phyloP scores from a whole-genome alignment of 1,140 invertebrate genomes.

The Drosophila rhopaloa region DNA sequence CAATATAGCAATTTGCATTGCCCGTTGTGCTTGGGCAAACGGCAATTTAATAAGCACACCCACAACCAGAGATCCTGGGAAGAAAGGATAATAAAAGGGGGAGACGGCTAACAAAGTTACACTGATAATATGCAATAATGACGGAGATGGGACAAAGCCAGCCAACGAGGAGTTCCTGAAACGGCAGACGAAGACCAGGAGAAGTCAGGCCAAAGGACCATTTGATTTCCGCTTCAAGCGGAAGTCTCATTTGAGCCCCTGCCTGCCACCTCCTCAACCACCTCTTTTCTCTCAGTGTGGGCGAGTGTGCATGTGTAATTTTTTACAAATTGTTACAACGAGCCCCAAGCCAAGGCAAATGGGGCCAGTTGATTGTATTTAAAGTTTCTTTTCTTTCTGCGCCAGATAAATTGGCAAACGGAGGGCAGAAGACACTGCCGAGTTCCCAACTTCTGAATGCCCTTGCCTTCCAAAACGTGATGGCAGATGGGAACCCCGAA shows the following conservation, averaged over 20 bases:
- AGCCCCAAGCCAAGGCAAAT: slow-evolving; percentile 48
- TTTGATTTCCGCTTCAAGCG: slow-evolving; percentile 55
- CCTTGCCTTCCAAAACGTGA: not conserved
- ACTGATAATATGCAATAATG: slow-evolving; percentile 65
- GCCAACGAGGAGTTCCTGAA: not conserved
- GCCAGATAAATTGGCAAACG: slow-evolving; percentile 25
- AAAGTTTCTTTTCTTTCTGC: slow-evolving; percentile 35
- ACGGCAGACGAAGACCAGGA: not conserved
- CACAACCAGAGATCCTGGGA: too few relatives aligned
- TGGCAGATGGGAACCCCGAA: too few relatives aligned
- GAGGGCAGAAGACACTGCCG: too few relatives aligned
- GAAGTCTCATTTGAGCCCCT: slow-evolving; percentile 56
- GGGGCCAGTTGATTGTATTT: slow-evolving; percentile 59
- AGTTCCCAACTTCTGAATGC: slow-evolving; percentile 17
- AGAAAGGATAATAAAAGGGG: slow-evolving; percentile 4
- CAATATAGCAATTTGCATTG: slow-evolving; percentile 53
- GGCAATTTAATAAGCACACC: slow-evolving; percentile 61
- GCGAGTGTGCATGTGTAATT: slow-evolving; percentile 41
- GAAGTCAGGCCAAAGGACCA: slow-evolving; percentile 11
- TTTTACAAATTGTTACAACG: slow-evolving; percentile 61
- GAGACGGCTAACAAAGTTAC: slow-evolving; percentile 55
- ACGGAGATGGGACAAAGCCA: slow-evolving; percentile 17
- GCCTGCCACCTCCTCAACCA: not conserved
- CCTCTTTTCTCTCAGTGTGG: not conserved
- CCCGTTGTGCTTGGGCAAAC: slow-evolving; percentile 33